These are phyloP conservation scores for Heliconius aoede DNA, from an alignment of 2,888 invertebrate species.

Conservation along the genomic window DNA sequence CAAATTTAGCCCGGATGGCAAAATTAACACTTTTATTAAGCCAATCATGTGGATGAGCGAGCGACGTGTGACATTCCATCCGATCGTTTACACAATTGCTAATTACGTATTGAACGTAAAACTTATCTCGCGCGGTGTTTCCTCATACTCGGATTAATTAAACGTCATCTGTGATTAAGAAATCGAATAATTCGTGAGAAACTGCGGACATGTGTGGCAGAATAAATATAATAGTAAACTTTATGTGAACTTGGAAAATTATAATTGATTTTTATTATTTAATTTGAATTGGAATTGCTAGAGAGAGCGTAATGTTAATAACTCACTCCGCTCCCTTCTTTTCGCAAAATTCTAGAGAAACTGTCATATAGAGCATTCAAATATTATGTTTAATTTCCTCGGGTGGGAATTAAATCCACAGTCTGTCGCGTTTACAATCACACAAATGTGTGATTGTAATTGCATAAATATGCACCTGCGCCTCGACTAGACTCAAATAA, in stretches of 20 bases:
- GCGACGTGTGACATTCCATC: conserved; percentile 41
- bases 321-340: no score
- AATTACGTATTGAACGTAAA: conserved; percentile 33
- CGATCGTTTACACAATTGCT: conserved; percentile 33
- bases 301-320: no score
- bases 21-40: conserved; percentile 42
- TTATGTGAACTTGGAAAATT: background rate
- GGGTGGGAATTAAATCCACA: no score
- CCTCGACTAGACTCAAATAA: background rate
- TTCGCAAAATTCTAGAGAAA: no score
- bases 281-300: no score
- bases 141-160: conserved; percentile 26
- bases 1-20: conserved; percentile 39
- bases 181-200: conserved; percentile 15
- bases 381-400: no score
- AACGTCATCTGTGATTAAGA: conserved; percentile 26
- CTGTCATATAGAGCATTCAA: no score
- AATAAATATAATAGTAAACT: background rate
- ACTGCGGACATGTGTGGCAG: background rate
- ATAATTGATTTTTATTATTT: background rate
- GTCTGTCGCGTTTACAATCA: no score
- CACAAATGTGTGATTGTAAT: no score
- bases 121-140: conserved; percentile 35
- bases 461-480: no score
- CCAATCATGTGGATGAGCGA: conserved; percentile 30